A percentile compares a stretch with the other conserved stretches of the same genome.
These are phyloP conservation scores for Dendronephthya gigantea DNA, from an alignment of 64 coral and sea anemone genomes.

Conservation along the genomic window DNA sequence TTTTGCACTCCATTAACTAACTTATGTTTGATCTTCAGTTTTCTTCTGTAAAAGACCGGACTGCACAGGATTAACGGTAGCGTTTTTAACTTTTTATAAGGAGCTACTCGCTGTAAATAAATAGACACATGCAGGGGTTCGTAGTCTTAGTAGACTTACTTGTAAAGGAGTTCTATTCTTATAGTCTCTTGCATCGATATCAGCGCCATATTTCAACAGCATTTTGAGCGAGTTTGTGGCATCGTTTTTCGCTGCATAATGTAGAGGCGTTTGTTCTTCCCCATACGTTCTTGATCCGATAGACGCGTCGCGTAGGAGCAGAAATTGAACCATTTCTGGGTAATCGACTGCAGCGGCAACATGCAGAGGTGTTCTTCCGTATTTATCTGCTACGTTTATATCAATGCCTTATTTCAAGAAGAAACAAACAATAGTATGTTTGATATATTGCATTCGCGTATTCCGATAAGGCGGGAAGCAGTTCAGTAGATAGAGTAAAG, in stretches of 20 bases:
- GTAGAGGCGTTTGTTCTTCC: conserved; percentile 70
- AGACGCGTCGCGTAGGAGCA: conserved; percentile 54
- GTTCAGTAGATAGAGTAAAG: too few species aligned
- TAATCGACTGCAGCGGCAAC: conserved; percentile 85
- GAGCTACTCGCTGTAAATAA: too few species aligned
- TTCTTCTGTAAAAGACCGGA: too few species aligned
- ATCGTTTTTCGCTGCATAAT: conserved; percentile 81
- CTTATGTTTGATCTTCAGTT: too few species aligned
- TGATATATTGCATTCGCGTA: not conserved
- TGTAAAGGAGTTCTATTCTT: conserved; percentile 75
- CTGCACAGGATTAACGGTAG: too few species aligned
- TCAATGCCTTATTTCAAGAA: conserved; percentile 42
- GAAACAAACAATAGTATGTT: too few species aligned
- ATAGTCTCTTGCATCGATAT: conserved; percentile 65
- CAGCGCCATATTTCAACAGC: conserved; percentile 69
- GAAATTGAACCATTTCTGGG: conserved; percentile 84
- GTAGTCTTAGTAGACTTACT: not conserved
- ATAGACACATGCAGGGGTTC: too few species aligned
- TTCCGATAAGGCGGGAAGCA: too few species aligned
- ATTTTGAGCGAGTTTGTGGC: conserved; percentile 62
- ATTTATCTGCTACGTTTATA: conserved; percentile 73
- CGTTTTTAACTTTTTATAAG: too few species aligned
- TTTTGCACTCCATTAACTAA: too few species aligned
- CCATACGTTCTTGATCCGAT: conserved; percentile 55
- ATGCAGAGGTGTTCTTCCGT: conserved; percentile 72